Percentiles rank a stretch among this genome's conserved stretches.
Evolutionary conservation across 2,113 vertebrate genomes (phyloP).

Genomic region (Cervus canadensis): DNA sequence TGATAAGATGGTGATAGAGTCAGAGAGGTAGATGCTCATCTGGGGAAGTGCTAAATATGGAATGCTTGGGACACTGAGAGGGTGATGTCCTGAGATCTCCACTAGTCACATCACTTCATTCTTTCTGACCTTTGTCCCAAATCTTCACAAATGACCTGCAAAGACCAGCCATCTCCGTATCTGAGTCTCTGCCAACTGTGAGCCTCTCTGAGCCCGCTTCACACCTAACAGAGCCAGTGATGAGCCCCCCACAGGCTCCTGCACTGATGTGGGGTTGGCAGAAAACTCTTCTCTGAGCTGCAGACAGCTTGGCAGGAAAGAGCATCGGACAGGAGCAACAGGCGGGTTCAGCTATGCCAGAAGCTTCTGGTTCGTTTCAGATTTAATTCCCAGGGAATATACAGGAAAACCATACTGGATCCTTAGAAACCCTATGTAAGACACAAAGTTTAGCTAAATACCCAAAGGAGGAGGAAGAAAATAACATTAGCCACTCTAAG

Average conservation of each 20-base stretch:
- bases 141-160: background rate
- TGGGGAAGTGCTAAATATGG: background rate
- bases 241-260: background rate
- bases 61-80: background rate
- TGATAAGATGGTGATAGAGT: background rate
- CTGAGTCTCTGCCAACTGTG: background rate
- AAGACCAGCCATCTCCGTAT: background rate
- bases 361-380: background rate
- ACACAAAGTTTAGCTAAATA: background rate
- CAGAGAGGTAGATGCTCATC: background rate
- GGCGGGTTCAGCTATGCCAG: background rate
- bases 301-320: background rate
- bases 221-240: background rate
- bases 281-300: background rate
- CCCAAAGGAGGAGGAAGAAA: background rate
- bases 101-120: background rate
- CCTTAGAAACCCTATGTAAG: background rate
- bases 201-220: background rate
- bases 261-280: rapidly evolving
- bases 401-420: background rate
- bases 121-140: background rate
- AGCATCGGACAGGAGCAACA: background rate
- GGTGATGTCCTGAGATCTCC: background rate
- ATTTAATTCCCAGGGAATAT: background rate
- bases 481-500: background rate